A percentile compares a stretch with the other conserved stretches of the same genome.
Evolutionary conservation across 92 coral and sea anemone species (phyloP).

Genomic region (Umimayanthus chanpuru): DNA sequence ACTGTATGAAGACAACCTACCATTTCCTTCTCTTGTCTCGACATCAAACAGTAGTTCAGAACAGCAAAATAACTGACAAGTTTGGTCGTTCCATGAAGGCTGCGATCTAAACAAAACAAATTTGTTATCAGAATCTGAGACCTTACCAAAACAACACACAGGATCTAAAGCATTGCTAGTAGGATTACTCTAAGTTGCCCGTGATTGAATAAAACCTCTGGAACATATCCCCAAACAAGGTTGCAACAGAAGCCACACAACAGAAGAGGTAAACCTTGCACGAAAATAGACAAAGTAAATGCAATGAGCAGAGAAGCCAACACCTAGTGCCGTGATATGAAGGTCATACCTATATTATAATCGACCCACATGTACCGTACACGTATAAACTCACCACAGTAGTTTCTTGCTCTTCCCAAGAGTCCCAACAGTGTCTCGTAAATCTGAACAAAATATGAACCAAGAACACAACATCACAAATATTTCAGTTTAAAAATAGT

Average conservation of each 20-base stretch:
- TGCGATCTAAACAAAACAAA: slow-evolving; percentile 76
- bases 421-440: slow-evolving; percentile 78
- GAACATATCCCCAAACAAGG: too few relatives aligned
- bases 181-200: not conserved
- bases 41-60: slow-evolving; percentile 92
- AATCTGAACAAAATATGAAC: slow-evolving; percentile 59
- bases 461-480: too few relatives aligned
- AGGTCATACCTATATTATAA: too few relatives aligned
- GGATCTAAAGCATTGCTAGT: not conserved
- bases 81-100: slow-evolving; percentile 92
- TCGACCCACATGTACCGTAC: too few relatives aligned
- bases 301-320: too few relatives aligned
- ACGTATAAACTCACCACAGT: slow-evolving; percentile 72
- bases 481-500: too few relatives aligned
- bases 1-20: slow-evolving; percentile 38
- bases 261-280: too few relatives aligned
- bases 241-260: too few relatives aligned
- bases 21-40: slow-evolving; percentile 93
- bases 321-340: too few relatives aligned
- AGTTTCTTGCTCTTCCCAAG: slow-evolving; percentile 76
- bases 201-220: too few relatives aligned
- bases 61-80: slow-evolving; percentile 96
- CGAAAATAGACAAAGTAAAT: too few relatives aligned
- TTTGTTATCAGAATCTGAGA: not conserved
- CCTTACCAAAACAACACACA: too few relatives aligned